Evolutionary conservation across 2,888 invertebrate genomes (phyloP).

Genomic region (Idaea straminata): DNA sequence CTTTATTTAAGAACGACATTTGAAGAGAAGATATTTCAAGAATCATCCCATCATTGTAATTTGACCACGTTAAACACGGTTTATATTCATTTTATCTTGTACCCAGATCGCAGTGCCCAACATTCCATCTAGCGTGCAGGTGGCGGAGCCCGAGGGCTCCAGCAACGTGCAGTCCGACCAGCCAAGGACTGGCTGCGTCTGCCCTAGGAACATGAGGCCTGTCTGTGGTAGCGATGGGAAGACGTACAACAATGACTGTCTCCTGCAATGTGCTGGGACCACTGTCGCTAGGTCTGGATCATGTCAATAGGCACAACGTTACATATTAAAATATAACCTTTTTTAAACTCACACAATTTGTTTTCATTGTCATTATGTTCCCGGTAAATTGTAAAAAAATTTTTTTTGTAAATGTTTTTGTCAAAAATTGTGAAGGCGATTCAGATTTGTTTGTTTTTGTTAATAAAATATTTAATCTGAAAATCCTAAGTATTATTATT

Average conservation of each 20-base stretch:
- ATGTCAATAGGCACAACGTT: slow-evolving; percentile 18
- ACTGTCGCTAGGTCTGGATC: slow-evolving; percentile 22
- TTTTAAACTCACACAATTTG: background rate
- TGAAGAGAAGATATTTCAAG: too few species aligned
- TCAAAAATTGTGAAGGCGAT: too few species aligned
- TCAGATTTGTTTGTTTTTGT: too few species aligned
- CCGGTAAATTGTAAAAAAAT: too few species aligned
- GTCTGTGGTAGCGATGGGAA: slow-evolving; percentile 45
- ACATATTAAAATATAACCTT: slow-evolving; percentile 18
- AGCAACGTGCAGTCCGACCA: background rate
- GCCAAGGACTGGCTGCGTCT: slow-evolving; percentile 13
- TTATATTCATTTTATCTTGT: background rate
- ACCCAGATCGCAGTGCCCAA: background rate
- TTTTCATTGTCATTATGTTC: too few species aligned
- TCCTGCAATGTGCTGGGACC: slow-evolving; percentile 71
- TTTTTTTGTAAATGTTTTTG: too few species aligned
- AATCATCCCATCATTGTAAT: too few species aligned
- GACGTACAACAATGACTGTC: slow-evolving; percentile 85
- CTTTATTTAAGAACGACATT: too few species aligned
- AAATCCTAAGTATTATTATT: too few species aligned
- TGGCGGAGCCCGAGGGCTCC: background rate
- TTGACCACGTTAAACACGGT: background rate
- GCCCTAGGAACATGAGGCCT: slow-evolving; percentile 44
- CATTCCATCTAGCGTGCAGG: background rate
- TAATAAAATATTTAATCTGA: too few species aligned